Evolutionary conservation across 2,888 invertebrate genomes (phyloP).

Genomic region (Limnephilus marmoratus): DNA sequence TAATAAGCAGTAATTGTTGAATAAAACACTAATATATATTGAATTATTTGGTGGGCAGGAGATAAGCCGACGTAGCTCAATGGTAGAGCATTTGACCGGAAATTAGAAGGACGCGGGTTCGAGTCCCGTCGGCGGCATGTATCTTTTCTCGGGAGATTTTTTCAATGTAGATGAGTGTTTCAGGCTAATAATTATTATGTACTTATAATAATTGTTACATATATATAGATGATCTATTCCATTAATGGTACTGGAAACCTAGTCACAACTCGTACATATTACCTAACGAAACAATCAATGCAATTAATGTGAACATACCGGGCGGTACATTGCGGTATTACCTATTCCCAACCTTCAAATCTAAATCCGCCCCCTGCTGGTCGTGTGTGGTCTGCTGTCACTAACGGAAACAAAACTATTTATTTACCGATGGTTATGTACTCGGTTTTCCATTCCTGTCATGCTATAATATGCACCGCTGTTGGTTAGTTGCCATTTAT

Average conservation of each 20-base stretch:
- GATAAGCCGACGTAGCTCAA: too few species aligned
- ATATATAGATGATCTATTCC: background rate
- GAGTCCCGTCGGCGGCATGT: too few species aligned
- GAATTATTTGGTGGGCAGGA: too few species aligned
- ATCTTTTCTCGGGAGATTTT: too few species aligned
- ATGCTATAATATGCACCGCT: background rate
- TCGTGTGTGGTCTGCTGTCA: constrained; percentile 66
- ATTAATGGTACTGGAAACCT: constrained; percentile 52
- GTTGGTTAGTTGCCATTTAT: constrained; percentile 35
- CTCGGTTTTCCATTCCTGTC: constrained; percentile 13
- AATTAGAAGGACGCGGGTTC: too few species aligned
- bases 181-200: too few species aligned
- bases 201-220: too few species aligned
- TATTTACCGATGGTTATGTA: constrained; percentile 42
- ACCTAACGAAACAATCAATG: background rate
- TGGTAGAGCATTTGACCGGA: too few species aligned
- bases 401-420: constrained; percentile 49
- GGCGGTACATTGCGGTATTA: background rate
- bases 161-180: too few species aligned
- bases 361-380: constrained; percentile 46
- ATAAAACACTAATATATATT: too few species aligned
- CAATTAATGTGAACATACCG: background rate
- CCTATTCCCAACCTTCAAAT: background rate
- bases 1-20: too few species aligned
- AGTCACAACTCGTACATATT: background rate